These are phyloP conservation scores for Sturnira hondurensis DNA, from an alignment of 2,113 vertebrate genomes.

Conservation along the genomic window DNA sequence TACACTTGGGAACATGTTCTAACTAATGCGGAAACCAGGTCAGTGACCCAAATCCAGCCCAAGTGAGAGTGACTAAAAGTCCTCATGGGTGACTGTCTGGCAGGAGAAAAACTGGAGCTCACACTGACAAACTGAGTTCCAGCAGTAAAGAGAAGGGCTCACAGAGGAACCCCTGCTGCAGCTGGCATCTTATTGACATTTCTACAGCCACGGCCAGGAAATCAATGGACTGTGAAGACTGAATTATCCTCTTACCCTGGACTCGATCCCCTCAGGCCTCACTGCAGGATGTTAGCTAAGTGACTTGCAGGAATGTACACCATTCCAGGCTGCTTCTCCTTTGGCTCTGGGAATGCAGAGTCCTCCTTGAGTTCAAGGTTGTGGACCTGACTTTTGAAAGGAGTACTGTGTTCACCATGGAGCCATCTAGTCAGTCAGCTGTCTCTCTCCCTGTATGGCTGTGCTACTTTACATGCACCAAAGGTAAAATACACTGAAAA, in stretches of 20 bases:
- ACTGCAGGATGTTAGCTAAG: neutral
- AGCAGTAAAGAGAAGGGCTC: neutral
- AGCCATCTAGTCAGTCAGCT: neutral
- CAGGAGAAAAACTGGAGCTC: too few relatives aligned
- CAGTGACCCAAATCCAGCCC: neutral
- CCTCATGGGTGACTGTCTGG: neutral
- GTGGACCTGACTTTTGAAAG: neutral
- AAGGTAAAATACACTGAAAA: neutral
- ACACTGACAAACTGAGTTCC: neutral
- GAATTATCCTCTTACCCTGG: neutral
- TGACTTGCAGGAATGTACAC: neutral
- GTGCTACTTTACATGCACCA: neutral
- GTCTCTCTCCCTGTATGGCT: neutral
- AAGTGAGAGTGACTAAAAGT: neutral
- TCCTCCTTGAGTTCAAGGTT: neutral
- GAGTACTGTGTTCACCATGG: neutral
- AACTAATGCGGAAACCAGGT: neutral
- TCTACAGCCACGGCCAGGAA: neutral
- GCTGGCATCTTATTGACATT: neutral
- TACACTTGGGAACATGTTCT: neutral
- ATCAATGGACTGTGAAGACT: conserved; percentile 19
- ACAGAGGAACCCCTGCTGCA: neutral
- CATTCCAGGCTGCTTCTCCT: neutral
- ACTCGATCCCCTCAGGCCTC: neutral
- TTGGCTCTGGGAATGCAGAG: neutral